Base-by-base conservation (phyloP, 53 echinoderm and acorn worm species). In the Crossaster papposus region DNA sequence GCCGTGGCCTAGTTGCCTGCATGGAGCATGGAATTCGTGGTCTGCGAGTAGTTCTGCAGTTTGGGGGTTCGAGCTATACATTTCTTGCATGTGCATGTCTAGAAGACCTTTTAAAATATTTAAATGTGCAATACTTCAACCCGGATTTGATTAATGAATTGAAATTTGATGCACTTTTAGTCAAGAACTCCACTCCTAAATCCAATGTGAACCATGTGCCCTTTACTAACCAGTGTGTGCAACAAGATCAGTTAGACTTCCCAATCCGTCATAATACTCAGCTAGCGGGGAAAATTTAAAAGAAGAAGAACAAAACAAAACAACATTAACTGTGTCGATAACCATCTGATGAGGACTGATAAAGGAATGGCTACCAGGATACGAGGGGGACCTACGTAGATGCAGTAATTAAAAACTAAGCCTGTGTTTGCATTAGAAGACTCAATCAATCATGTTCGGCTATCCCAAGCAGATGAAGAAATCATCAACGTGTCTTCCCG, bases 351-450 rank as follows among this genome's bases (percentile, higher is more conserved):
- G 29, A 22, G 22, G 22, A 20, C n/a, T 58, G 72, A 85, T 72
- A 85, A 29, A 30, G 83, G 74, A 20, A 20, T n/a, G 15, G 23
- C 85, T 85, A 72, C 84, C 54, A 18, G 32, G 58, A 18, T 36
- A 18, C 75, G 34, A 74, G 29, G 65, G 64, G 70, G 70, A 44
- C 11, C 23, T 14, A 3, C 36, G 53, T 30, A 52, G 72, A 72
- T 31, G 2, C 51, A 85, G 54, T 85, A 85, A 85, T 85, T 85
- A 85, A 72, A 58, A 85, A 23, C 50, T 54, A 72, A 72, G 23
- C 53, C 20, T 51, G 17, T 85, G 54, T 85, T 71, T 51, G 52
- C 71, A 37, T 50, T 72, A 35, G 72, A 30, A 20, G 73, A 29
- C 44, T 72, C 73, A 23, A 85, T 50, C 52, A 50, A 84, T 85